Conservation (phyloP, 2,113 vertebrate genomes). For the Arothron firmamentum region DNA sequence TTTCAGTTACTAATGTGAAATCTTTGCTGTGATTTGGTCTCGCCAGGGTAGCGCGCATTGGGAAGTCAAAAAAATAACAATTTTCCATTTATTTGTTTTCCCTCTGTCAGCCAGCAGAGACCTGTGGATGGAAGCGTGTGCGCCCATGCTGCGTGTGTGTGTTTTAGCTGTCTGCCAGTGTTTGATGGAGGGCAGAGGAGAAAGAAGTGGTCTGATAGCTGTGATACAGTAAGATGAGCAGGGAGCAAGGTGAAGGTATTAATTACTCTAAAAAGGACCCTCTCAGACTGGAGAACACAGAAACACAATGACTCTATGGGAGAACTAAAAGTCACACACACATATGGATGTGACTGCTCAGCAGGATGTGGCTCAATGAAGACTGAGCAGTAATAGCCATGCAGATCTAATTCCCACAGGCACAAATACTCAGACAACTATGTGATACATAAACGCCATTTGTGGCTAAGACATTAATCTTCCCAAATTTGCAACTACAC, state of each 20-base stretch:
- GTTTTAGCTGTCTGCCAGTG: constrained; percentile 13
- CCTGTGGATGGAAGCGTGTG: not conserved
- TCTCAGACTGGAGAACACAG: constrained; percentile 5
- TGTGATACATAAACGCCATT: constrained; percentile 25
- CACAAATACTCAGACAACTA: constrained; percentile 12
- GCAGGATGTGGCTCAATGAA: constrained; percentile 49
- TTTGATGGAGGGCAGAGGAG: constrained; percentile 34
- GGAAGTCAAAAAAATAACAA: constrained; percentile 2
- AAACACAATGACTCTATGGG: constrained; percentile 9
- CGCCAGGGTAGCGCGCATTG: not conserved
- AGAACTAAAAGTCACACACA: constrained; percentile 6
- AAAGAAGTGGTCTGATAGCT: constrained; percentile 31
- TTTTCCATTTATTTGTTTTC: not conserved
- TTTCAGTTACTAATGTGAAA: not conserved
- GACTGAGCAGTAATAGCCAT: constrained; percentile 33
- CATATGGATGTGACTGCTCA: constrained; percentile 22
- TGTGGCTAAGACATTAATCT: constrained; percentile 15
- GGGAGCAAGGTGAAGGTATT: constrained; percentile 50
- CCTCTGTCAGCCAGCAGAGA: constrained; percentile 19
- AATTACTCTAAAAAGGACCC: constrained; percentile 47
- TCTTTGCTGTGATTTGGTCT: not conserved
- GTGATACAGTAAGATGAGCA: constrained; percentile 30
- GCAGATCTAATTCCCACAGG: constrained; percentile 19
- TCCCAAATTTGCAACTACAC: constrained; percentile 36
- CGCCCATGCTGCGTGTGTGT: constrained; percentile 3